These are phyloP conservation scores for Rhamphomyia laevipes DNA, from an alignment of 2,888 invertebrate species.

Conservation along the genomic window DNA sequence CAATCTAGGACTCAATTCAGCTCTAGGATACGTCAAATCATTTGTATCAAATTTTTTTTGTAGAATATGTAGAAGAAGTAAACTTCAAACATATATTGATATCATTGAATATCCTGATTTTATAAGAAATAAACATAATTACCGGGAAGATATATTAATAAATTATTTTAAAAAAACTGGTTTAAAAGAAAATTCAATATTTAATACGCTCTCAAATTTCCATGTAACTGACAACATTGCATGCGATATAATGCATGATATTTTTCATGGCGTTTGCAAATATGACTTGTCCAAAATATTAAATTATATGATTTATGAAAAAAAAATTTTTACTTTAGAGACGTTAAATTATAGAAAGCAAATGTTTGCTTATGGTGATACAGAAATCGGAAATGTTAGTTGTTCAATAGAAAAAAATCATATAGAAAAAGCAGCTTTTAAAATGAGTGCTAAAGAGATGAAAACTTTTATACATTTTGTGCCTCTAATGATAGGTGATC, in stretches of 20 bases:
- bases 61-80: not conserved
- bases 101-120: too few species aligned
- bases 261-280: not conserved
- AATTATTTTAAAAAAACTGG: not conserved
- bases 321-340: not conserved
- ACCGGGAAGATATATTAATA: not conserved
- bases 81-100: too few species aligned
- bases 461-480: slow-evolving; percentile 9
- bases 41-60: slow-evolving; percentile 8
- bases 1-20: slow-evolving; percentile 7
- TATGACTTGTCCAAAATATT: slow-evolving; percentile 1
- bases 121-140: too few species aligned
- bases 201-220: too few species aligned
- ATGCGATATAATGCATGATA: slow-evolving; percentile 1
- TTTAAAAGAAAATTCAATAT: too few species aligned
- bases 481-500: slow-evolving; percentile 11
- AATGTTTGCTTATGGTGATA: slow-evolving; percentile 1
- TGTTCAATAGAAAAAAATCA: slow-evolving; percentile 9
- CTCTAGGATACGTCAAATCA: slow-evolving; percentile 3
- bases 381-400: slow-evolving; percentile 1
- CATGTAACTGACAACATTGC: too few species aligned
- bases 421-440: slow-evolving; percentile 8
- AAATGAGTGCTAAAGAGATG: slow-evolving; percentile 12
- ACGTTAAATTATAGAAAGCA: slow-evolving; percentile 1
- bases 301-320: not conserved